Evolutionary conservation across 1,140 invertebrate genomes (phyloP).

Genomic region (Eupeodes corollae): DNA sequence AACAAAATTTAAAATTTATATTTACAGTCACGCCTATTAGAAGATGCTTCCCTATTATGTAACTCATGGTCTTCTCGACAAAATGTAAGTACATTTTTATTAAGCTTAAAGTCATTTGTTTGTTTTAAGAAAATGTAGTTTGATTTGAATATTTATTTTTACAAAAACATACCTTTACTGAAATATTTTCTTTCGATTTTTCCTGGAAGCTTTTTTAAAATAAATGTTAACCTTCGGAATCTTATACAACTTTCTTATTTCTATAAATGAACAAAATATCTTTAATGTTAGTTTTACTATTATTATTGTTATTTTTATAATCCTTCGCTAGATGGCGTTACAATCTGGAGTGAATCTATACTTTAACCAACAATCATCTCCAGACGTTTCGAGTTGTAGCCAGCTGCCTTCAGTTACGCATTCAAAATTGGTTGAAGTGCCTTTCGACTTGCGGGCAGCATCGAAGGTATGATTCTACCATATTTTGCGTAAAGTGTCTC

Average conservation of each 20-base stretch:
- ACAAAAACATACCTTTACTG: too few species aligned
- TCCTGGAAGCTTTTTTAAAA: too few species aligned
- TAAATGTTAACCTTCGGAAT: too few species aligned
- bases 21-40: constrained; percentile 71
- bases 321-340: background rate
- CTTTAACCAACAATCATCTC: constrained; percentile 12
- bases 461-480: background rate
- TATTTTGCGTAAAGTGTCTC: too few species aligned
- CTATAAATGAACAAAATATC: too few species aligned
- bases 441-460: constrained; percentile 6
- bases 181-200: too few species aligned
- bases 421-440: constrained; percentile 2
- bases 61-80: constrained; percentile 78
- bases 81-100: constrained; percentile 55
- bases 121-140: too few species aligned
- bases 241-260: too few species aligned
- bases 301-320: constrained; percentile 1
- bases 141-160: too few species aligned
- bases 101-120: too few species aligned
- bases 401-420: constrained; percentile 8
- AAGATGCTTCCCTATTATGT: constrained; percentile 78
- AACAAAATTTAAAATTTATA: too few species aligned
- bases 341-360: constrained; percentile 1
- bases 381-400: background rate
- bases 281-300: background rate